Conservation (phyloP, 2,888 invertebrate genomes). For the Idaea biselata region DNA sequence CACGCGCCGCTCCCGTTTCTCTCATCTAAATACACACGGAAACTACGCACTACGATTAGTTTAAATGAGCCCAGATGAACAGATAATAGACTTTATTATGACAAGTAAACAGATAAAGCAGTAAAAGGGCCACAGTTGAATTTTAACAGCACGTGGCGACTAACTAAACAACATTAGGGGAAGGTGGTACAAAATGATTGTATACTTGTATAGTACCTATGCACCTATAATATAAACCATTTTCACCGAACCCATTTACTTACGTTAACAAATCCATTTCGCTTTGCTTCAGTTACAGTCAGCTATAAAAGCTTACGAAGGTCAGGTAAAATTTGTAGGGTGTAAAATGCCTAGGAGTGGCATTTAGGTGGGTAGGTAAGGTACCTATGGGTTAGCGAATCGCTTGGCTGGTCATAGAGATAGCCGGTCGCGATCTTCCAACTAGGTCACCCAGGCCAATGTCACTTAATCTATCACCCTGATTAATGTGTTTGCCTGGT, state of each 20-base stretch:
- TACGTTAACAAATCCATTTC: background rate
- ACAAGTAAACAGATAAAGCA: background rate
- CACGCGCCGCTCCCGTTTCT: slow-evolving; percentile 5
- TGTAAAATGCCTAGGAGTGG: slow-evolving; percentile 53
- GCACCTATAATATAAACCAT: too few species aligned
- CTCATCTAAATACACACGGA: slow-evolving; percentile 11
- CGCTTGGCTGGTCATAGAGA: background rate
- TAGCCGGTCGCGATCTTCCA: slow-evolving; percentile 35
- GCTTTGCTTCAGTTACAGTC: background rate
- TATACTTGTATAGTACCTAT: too few species aligned
- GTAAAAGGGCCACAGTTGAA: background rate
- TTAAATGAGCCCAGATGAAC: slow-evolving; percentile 19
- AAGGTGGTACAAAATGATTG: too few species aligned
- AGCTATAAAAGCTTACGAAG: slow-evolving; percentile 22
- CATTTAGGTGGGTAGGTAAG: slow-evolving; percentile 27
- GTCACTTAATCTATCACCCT: slow-evolving; percentile 47
- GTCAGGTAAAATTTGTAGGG: slow-evolving; percentile 33
- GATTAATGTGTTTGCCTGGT: background rate
- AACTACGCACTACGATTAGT: slow-evolving; percentile 32
- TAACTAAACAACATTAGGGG: slow-evolving; percentile 1
- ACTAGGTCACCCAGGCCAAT: slow-evolving; percentile 62
- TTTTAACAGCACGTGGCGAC: background rate
- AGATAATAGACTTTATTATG: slow-evolving; percentile 11
- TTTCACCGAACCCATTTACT: background rate
- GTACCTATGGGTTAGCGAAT: background rate